Evolutionary conservation across 2,888 invertebrate genomes (phyloP), one percentile per base, ranked within the genome.

Genomic region (Amphipoea oculea): DNA sequence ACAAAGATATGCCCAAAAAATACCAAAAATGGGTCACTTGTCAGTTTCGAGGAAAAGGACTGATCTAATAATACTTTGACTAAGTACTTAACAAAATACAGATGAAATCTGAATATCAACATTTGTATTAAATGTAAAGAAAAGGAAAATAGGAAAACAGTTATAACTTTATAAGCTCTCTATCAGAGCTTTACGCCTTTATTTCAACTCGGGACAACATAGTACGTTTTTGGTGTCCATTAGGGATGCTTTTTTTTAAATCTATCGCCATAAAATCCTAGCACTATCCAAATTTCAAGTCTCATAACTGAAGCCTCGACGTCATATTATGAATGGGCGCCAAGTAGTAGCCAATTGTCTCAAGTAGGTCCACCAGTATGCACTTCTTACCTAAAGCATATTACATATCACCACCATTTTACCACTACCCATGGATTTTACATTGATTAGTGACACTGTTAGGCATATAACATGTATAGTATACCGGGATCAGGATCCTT

Each of bases 271-370:
- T 36, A 60, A 51, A 51, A 51, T 12, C 17, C 51, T 69, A 36
- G 23, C 9, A 29, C 17, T 66, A 14, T n/a, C 23, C 4, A 23
- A 57, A n/a, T 54, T 48, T 57, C 20, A 65, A 60, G 36, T 29
- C 9, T 48, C n/a, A 54, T 14, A 45, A 57, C 48, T 76, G 12
- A 51, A 75, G n/a, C 2, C 7, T 36, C 40, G 45, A 45, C 23
- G 51, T 45, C 29, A 68, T 40, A 60, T 23, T 60, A 12, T 17
- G 69, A 82, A 66, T 76, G 42, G 51, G 45, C n/a, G 29, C 68
- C 36, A 81, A 80, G 36, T 68, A 81, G 75, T 9, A 7, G 57
- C 62, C 77, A 71, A 81, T 71, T 77, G 70, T 82, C 67, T 68
- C 65, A 71, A 81, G 62, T 82, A 77, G 57, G 54, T 54, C 54